Evolutionary conservation across 2,113 vertebrate genomes (phyloP).

Genomic region (Protomyctophum bolini): DNA sequence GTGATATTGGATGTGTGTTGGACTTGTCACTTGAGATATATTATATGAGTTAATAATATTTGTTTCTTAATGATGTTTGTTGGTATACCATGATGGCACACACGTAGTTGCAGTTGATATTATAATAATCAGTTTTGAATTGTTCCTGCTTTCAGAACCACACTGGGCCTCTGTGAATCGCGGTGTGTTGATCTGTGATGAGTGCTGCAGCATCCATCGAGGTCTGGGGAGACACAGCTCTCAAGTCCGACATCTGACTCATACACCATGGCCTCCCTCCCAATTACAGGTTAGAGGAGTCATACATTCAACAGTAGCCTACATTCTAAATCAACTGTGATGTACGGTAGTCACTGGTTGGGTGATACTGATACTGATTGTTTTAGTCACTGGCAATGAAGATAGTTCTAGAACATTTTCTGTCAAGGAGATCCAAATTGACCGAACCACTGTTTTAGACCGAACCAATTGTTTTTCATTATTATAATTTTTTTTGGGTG

Average conservation of each 20-base stretch:
- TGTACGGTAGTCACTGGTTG: no score
- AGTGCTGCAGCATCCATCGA: conserved; percentile 97
- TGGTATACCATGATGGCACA: no score
- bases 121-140: no score
- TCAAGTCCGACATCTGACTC: conserved; percentile 95
- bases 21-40: no score
- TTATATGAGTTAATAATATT: neutral
- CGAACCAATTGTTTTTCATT: neutral
- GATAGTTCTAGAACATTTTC: neutral
- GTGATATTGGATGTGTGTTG: no score
- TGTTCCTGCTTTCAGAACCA: conserved; percentile 79
- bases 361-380: neutral
- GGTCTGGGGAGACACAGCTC: conserved; percentile 97
- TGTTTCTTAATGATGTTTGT: neutral
- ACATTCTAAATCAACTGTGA: neutral
- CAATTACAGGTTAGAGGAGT: conserved; percentile 87
- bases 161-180: conserved; percentile 97
- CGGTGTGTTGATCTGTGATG: conserved; percentile 94
- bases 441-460: no score
- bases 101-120: no score
- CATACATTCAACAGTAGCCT: neutral
- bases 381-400: neutral
- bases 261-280: conserved; percentile 90
- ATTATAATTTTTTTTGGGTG: conserved; percentile 81
- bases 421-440: no score